Evolutionary conservation across 1,140 invertebrate genomes (phyloP), one percentile per base, ranked within the genome.

Genomic region (Saccostrea glomerata): DNA sequence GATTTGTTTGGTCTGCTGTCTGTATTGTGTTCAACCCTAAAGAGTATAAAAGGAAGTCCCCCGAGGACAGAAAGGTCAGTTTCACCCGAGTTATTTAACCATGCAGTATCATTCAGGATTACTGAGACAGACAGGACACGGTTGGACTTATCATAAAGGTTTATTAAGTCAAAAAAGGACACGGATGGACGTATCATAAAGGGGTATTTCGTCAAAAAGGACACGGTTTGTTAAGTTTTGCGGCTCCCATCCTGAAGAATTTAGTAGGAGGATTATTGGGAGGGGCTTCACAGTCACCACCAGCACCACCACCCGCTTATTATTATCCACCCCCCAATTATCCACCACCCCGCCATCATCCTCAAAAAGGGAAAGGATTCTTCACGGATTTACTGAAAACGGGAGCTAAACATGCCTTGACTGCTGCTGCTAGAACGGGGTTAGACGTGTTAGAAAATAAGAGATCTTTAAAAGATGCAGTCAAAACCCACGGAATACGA

Each of bases 111-210:
- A 47, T 47, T 9, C 47, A 66, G 60, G 13, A 17, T 17, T 66
- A 66, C 20, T 66, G 20, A 20, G 60, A n/a, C 60, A 66, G 23
- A 66, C 15, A 23, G 17, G 60, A 66, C 23, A n/a, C 20, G 17
- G 47, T 47, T 47, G 60, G 60, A 23, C 20, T 66, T 66, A 66
- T 36, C 30, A 36, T 66, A 20, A 23, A 7, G 60, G 60, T 7
- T 66, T 66, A 66, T 23, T 66, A 66, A 20, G 17, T 66, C 60
- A 66, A 66, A 66, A n/a, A 66, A 66, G 60, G 60, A 63, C n/a
- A 20, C 23, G 60, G 60, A n/a, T 20, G 7, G 60, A n/a, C n/a
- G n/a, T n/a, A n/a, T n/a, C n/a, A n/a, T n/a, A n/a, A n/a, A n/a
- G n/a, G n/a, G n/a, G n/a, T n/a, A n/a, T n/a, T n/a, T n/a, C n/a